Evolutionary conservation across 1,140 invertebrate genomes (phyloP), one percentile per base, ranked within the genome.

Genomic region (Scaptomyza hsui): DNA sequence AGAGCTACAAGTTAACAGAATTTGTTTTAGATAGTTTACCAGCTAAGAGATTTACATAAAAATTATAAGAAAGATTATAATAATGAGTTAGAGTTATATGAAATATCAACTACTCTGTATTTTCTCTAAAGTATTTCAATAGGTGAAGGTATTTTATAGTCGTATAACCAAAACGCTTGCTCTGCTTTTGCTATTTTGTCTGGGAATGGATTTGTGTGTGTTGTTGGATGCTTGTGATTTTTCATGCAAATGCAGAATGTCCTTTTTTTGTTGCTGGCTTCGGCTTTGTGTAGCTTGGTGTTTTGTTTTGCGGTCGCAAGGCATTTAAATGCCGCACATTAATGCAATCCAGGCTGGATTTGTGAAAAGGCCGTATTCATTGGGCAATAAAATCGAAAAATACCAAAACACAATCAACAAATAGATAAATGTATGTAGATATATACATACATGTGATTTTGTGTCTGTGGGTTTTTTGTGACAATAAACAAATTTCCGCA

Each of bases 321-420:
- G 64, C 81, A 86, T 85, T 85, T 85, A 85, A 85, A 80, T 85
- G 68, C 74, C 78, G 45, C 79, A 81, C 79, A 81, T 81, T 81
- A 81, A 83, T 78, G 79, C 75, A 81, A 78, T 45, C 45, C 59
- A 48, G 62, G 47, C 62, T 41, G 60, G 61, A 64, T 64, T 70
- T 64, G 44, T 48, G 60, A 37, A 49, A 37, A 37, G 32, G 10
- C 32, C 47, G 49, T 42, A 70, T 70, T 86, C 72, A 74, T 65
- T 86, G 81, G 71, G 77, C 81, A 85, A 81, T 85, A 73, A 85
- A 85, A 85, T 85, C 72, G 64, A 69, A 77, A 80, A 76, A 81
- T 80, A 71, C 41, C 61, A 62, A 57, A 68, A 77, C 21, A 65
- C 56, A 47, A 9, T 7, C 6, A 15, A n/a, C n/a, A 29, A 4